phyloP scores from a whole-genome alignment of 1,140 invertebrate species.

The Lepidurus packardi region DNA sequence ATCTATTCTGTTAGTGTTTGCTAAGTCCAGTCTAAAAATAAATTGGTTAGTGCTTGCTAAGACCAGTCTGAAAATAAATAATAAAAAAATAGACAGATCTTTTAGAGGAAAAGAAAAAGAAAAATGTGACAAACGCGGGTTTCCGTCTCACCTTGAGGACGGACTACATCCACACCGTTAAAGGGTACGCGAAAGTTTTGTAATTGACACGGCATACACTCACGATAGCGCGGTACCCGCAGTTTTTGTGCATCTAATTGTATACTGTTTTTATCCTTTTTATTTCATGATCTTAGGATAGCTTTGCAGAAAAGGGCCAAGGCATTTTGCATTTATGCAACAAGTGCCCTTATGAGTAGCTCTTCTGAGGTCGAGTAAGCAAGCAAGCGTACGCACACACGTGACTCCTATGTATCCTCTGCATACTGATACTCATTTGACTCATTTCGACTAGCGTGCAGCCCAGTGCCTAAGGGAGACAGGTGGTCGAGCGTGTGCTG shows the following conservation, averaged over 20 bases:
- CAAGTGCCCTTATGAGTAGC: constrained; percentile 11
- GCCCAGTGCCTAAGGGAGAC: constrained; percentile 6
- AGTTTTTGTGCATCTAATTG: not conserved
- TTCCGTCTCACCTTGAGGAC: not conserved
- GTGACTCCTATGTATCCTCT: constrained; percentile 15
- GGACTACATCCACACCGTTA: not conserved
- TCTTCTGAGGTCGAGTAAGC: constrained; percentile 1
- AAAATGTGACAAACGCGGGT: constrained; percentile 1
- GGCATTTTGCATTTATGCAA: not conserved
- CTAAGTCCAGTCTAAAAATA: not conserved
- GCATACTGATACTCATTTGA: constrained; percentile 9
- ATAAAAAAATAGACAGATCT: not conserved
- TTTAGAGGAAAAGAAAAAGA: constrained; percentile 25
- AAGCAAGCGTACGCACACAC: constrained; percentile 11
- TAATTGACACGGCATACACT: not conserved
- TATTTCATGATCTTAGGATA: not conserved
- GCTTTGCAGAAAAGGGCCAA: constrained; percentile 17
- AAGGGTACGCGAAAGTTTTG: not conserved
- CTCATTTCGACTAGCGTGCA: constrained; percentile 10
- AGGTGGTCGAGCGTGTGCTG: constrained; percentile 20
- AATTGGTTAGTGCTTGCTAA: not conserved
- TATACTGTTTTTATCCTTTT: not conserved
- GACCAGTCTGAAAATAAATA: not conserved
- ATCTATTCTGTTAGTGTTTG: not conserved
- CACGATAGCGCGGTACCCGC: not conserved